A percentile compares a stretch with the other conserved stretches of the same genome.
Conservation (phyloP, 2,113 vertebrate genomes). For the Hiodon tergisus region DNA sequence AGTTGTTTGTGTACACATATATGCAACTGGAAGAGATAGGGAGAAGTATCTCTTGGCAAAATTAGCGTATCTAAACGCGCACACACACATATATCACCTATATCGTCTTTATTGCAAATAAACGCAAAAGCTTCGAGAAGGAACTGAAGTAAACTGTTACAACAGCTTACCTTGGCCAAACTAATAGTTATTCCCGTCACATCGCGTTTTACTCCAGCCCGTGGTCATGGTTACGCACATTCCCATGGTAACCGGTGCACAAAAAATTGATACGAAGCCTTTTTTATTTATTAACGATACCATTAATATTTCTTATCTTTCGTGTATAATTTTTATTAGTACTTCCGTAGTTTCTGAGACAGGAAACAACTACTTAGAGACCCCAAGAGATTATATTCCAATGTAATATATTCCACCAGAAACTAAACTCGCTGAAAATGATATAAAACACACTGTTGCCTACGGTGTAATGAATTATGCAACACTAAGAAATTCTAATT, state of each 20-base stretch:
- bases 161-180: neutral
- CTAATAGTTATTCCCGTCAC: slow-evolving; percentile 12
- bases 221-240: slow-evolving; percentile 14
- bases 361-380: too few relatives aligned
- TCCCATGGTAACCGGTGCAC: slow-evolving; percentile 16
- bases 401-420: too few relatives aligned
- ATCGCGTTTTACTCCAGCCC: neutral
- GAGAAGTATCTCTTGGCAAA: neutral
- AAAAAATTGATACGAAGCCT: neutral
- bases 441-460: too few relatives aligned
- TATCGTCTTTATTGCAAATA: neutral
- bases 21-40: neutral
- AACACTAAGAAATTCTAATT: slow-evolving; percentile 5
- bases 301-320: neutral
- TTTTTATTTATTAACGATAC: neutral
- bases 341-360: too few relatives aligned
- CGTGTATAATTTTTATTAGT: neutral
- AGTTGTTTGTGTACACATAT: neutral
- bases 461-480: neutral
- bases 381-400: too few relatives aligned
- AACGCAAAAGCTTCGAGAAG: neutral
- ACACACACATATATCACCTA: too few relatives aligned
- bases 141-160: neutral
- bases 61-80: neutral
- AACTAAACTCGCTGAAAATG: too few relatives aligned